Percentiles rank a stretch among this genome's conserved stretches.
Conservation (phyloP, 37 sponge, comb jelly and placozoan genomes). For the Mnemiopsis leidyi region DNA sequence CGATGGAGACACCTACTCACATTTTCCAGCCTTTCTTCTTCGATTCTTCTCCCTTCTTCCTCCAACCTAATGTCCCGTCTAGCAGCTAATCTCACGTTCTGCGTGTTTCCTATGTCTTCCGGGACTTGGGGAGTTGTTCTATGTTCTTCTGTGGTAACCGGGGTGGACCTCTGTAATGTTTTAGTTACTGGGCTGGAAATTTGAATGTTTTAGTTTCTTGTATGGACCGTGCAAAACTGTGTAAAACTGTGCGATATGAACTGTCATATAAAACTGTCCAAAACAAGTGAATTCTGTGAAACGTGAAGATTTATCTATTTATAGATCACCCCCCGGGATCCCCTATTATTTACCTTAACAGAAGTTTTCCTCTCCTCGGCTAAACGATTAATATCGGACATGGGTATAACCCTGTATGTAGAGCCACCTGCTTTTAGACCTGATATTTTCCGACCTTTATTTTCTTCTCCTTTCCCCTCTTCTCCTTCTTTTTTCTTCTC, state of each 20-base stretch:
- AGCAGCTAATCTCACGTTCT: background rate
- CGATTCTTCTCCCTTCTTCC: background rate
- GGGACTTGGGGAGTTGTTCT: background rate
- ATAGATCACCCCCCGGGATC: too few species aligned
- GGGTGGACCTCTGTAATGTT: conserved; percentile 42
- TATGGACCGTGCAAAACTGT: too few species aligned
- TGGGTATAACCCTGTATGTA: background rate
- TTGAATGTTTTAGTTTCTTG: too few species aligned
- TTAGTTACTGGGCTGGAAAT: too few species aligned
- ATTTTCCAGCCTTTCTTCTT: background rate
- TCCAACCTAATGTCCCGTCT: background rate
- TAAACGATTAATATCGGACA: background rate
- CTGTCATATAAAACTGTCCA: too few species aligned
- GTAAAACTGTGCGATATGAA: too few species aligned
- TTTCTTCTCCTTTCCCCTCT: background rate
- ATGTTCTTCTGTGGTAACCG: background rate
- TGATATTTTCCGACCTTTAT: background rate
- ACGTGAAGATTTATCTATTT: too few species aligned
- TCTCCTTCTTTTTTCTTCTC: background rate
- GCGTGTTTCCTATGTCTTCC: background rate
- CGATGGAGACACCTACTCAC: too few species aligned
- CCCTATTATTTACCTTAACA: too few species aligned
- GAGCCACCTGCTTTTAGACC: background rate
- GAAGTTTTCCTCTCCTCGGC: background rate
- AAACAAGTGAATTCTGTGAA: too few species aligned